A percentile compares a stretch with the other conserved stretches of the same genome.
These are phyloP conservation scores for Pseudochromis fuscus DNA, from an alignment of 2,797 vertebrate species.

Conservation along the genomic window DNA sequence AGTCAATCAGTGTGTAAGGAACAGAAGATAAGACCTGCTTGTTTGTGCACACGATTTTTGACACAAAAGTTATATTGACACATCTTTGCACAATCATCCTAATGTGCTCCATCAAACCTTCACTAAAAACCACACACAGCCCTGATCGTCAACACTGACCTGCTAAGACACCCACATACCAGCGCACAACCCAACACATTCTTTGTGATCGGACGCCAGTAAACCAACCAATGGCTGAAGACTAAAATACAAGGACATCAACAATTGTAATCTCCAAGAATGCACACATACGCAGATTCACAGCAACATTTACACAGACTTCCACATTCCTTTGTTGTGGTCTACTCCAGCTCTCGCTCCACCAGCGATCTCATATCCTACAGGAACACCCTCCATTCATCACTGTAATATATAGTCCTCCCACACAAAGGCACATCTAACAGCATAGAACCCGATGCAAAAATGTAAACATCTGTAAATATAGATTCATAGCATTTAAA, in stretches of 20 bases:
- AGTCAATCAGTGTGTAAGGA: slow-evolving; percentile 32
- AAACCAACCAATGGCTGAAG: slow-evolving; percentile 25
- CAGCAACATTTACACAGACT: not conserved
- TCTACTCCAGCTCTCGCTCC: not conserved
- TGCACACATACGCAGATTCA: not conserved
- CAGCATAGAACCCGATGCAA: not conserved
- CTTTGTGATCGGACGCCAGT: slow-evolving; percentile 6
- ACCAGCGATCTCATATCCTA: not conserved
- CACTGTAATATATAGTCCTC: not conserved
- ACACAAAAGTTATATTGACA: slow-evolving; percentile 4
- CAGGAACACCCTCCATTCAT: not conserved
- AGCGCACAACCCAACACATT: slow-evolving; percentile 27
- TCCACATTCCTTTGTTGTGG: not conserved
- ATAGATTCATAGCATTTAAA: slow-evolving; percentile 23
- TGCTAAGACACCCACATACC: slow-evolving; percentile 35
- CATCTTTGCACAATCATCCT: slow-evolving; percentile 15
- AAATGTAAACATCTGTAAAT: slow-evolving; percentile 27
- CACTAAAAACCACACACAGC: not conserved
- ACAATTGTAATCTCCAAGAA: slow-evolving; percentile 3
- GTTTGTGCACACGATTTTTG: slow-evolving; percentile 1
- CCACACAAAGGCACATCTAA: not conserved
- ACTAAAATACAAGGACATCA: not conserved
- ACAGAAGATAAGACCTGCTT: slow-evolving; percentile 36
- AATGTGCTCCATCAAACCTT: slow-evolving; percentile 17
- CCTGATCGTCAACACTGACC: slow-evolving; percentile 33